Conservation (phyloP, 2,113 vertebrate species). For the Addax nasomaculatus region DNA sequence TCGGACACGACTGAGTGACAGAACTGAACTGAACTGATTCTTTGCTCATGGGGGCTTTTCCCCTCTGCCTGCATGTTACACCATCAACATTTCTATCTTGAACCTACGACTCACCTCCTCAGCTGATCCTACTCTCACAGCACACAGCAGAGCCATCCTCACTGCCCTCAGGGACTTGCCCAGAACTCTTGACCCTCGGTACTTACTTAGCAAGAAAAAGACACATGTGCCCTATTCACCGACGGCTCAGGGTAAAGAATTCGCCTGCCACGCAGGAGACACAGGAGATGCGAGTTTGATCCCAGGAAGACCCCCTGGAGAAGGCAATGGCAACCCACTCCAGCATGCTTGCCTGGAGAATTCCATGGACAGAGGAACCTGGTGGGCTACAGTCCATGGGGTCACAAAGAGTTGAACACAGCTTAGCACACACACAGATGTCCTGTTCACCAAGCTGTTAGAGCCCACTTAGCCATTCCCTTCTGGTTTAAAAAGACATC, state of each 20-base stretch:
- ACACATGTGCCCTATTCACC: not conserved
- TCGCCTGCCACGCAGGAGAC: rapidly evolving
- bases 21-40: not conserved
- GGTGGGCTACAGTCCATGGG: not conserved
- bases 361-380: not conserved
- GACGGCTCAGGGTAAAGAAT: not conserved
- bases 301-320: not conserved
- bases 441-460: not conserved
- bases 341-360: not conserved
- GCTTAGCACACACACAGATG: not conserved
- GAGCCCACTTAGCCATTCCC: not conserved
- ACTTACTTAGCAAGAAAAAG: not conserved
- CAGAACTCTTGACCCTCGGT: not conserved
- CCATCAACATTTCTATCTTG: not conserved
- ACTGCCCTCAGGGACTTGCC: not conserved
- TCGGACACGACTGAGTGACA: rapidly evolving
- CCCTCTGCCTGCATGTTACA: not conserved
- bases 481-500: not conserved
- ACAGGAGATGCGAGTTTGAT: not conserved
- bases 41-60: not conserved
- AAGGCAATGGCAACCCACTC: not conserved
- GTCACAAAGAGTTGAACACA: rapidly evolving
- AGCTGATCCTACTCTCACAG: not conserved
- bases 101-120: not conserved
- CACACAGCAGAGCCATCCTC: not conserved